Base-by-base conservation (phyloP, 1,140 invertebrate species). In the Drosophila suzukii region DNA sequence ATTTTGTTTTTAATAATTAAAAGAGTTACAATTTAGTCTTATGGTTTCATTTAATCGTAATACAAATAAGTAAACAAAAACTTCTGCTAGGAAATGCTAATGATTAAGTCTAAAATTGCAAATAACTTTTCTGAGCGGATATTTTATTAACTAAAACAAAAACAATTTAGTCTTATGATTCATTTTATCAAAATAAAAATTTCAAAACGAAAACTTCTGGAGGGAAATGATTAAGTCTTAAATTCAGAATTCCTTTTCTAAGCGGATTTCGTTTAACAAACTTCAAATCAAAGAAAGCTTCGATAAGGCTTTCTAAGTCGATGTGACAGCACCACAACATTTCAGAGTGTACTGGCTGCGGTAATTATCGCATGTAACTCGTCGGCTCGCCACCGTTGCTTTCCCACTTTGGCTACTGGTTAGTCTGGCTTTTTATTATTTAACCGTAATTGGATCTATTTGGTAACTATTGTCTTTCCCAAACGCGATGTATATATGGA, bases 361-460 rank as follows among this genome's bases (percentile, higher is more conserved):
- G 36, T 43, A 41, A 58, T 58, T 71, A 71, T 47, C 51, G 67
- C 67, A 39, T 71, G 65, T 70, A 57, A 70, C 43, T 47, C 34
- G 43, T 46, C 65, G 32, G 38, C 65, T 54, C 55, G 41, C 53
- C 63, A 54, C 46, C 39, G 62, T 60, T 65, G 66, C 70, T 27
- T 62, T 67, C 55, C 55, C 61, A 49, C 62, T 54, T 78, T 49
- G 38, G 44, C 41, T 49, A 36, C 20, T 56, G 47, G 46, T 58
- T 58, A 65, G 51, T 24, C 60, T 50, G 51, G 17, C 57, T 70
- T 34, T 71, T 89, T 75, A 89, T 86, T 86, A 88, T 88, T 86
- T 74, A 83, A 59, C 62, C 59, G 71, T 86, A 86, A 86, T 86
- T 88, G 83, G 75, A 59, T 75, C 85, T 88, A 86, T 88, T 88